A percentile compares a stretch with the other conserved stretches of the same genome.
phyloP scores from a whole-genome alignment of 2,888 invertebrate species.

The Papilio protenor region DNA sequence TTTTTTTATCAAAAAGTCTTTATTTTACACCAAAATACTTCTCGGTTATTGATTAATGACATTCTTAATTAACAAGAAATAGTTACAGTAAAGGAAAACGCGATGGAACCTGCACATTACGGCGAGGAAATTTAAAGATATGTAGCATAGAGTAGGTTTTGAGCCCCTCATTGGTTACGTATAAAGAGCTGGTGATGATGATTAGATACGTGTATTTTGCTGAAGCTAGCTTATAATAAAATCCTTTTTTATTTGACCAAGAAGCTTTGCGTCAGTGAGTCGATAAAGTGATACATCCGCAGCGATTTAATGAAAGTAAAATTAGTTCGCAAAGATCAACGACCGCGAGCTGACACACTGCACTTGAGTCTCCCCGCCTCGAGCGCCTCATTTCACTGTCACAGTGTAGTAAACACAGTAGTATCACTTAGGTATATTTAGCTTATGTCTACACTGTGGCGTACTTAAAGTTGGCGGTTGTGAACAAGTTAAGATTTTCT shows the following conservation, averaged over 20 bases:
- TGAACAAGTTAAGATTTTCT: background rate
- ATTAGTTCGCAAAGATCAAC: constrained; percentile 70
- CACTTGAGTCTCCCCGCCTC: constrained; percentile 60
- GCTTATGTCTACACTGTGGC: background rate
- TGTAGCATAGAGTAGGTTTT: too few relatives aligned
- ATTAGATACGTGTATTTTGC: too few relatives aligned
- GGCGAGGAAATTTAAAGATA: too few relatives aligned
- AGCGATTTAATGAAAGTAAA: constrained; percentile 78
- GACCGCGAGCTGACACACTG: constrained; percentile 77
- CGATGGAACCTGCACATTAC: too few relatives aligned
- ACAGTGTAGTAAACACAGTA: constrained; percentile 33
- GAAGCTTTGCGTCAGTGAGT: constrained; percentile 18
- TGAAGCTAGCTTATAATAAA: background rate
- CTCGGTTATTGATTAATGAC: background rate
- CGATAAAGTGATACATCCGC: constrained; percentile 53
- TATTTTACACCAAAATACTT: background rate
- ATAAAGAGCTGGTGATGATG: too few relatives aligned
- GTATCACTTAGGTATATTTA: background rate
- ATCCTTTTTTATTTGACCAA: constrained; percentile 6
- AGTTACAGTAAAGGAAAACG: background rate
- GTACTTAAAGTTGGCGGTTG: background rate
- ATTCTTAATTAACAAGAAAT: background rate
- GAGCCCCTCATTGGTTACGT: too few relatives aligned
- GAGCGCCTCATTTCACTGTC: constrained; percentile 39
- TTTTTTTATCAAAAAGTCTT: too few relatives aligned